Conservation (phyloP, 64 coral and sea anemone genomes). For the Dendronephthya gigantea region DNA sequence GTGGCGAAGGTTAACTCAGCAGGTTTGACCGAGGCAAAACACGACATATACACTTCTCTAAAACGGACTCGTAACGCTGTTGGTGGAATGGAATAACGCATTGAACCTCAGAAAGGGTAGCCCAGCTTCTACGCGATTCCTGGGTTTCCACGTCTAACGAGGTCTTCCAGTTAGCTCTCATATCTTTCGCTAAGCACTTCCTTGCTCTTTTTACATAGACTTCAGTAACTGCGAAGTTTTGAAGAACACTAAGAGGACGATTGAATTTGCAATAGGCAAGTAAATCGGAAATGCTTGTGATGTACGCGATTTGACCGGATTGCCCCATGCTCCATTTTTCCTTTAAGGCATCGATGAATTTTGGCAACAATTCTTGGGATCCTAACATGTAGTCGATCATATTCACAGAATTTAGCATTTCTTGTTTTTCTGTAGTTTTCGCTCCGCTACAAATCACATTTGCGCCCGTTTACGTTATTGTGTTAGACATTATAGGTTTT, state of each 20-base stretch:
- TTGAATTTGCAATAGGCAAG: conserved; percentile 28
- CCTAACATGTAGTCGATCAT: too few species aligned
- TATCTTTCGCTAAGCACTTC: background rate
- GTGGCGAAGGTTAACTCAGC: background rate
- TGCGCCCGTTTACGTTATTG: too few species aligned
- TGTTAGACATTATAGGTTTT: too few species aligned
- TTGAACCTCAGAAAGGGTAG: background rate
- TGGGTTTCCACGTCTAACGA: background rate
- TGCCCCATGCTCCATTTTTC: conserved; percentile 18
- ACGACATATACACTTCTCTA: background rate
- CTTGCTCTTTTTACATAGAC: conserved; percentile 1
- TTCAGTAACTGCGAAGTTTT: too few species aligned
- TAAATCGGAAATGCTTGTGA: conserved; percentile 24
- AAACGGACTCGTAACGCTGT: background rate
- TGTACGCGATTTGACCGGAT: conserved; percentile 25
- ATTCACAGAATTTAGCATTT: too few species aligned
- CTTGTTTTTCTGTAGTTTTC: too few species aligned
- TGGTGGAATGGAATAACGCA: background rate
- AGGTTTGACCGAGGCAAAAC: background rate
- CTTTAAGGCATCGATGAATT: conserved; percentile 35
- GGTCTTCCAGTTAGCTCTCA: background rate
- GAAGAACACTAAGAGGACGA: background rate
- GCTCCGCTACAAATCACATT: too few species aligned
- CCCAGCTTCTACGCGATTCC: background rate
- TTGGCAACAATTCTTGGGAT: conserved; percentile 11